These are phyloP conservation scores for Procapra przewalskii DNA, from an alignment of 2,113 vertebrate genomes.

Conservation along the genomic window DNA sequence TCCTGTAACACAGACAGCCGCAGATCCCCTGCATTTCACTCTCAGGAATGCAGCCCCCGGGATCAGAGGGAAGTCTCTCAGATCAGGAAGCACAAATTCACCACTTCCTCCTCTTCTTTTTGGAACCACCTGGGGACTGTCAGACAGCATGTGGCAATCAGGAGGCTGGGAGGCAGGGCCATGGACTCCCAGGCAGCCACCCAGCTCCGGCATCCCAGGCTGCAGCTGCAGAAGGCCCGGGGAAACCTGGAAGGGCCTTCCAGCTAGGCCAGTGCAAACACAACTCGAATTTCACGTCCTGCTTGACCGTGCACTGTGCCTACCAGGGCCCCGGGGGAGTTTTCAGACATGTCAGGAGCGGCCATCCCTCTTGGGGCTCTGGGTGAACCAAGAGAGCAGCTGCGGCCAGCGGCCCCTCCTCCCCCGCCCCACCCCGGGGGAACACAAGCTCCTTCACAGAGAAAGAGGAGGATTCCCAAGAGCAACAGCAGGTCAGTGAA, in stretches of 20 bases:
- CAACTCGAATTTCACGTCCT: neutral
- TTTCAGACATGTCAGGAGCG: neutral
- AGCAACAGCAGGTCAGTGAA: neutral
- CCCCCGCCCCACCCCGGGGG: neutral
- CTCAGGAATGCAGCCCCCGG: neutral
- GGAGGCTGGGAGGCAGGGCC: neutral
- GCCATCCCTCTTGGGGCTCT: neutral
- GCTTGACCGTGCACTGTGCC: neutral
- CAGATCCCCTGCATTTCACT: neutral
- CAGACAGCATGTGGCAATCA: neutral
- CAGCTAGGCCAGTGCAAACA: neutral
- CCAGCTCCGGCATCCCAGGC: neutral
- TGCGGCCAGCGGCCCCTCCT: neutral
- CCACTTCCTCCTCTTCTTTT: neutral
- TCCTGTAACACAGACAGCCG: neutral
- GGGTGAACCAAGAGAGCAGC: neutral
- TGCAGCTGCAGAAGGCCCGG: neutral
- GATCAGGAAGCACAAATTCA: neutral
- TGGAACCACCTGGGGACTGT: neutral
- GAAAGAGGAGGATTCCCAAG: neutral
- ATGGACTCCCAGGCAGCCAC: neutral
- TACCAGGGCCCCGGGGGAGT: neutral
- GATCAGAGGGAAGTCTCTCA: neutral
- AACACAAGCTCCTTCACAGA: neutral
- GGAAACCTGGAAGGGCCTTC: neutral